Percentiles rank a stretch among this genome's conserved stretches.
Evolutionary conservation across 2,888 invertebrate species (phyloP).

Genomic region (Trachelus tabidus): DNA sequence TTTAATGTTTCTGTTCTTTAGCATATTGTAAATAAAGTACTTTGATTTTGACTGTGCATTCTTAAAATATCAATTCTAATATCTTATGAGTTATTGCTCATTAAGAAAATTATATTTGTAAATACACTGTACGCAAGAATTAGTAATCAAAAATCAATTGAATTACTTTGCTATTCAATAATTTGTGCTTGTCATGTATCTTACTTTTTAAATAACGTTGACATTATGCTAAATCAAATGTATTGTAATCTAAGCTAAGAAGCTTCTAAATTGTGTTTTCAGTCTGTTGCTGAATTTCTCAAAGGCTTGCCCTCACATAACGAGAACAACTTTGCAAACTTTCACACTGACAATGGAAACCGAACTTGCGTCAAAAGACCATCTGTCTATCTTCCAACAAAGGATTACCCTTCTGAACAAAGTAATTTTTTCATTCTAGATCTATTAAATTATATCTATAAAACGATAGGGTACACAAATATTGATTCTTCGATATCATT

Average conservation of each 20-base stretch:
- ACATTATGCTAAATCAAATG: background rate
- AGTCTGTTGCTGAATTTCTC: slow-evolving; percentile 90
- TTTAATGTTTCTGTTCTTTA: no score
- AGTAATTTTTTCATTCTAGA: slow-evolving; percentile 69
- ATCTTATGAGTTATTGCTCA: background rate
- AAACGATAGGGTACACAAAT: background rate
- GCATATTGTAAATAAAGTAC: background rate
- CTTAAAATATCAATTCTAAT: background rate
- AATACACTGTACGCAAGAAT: no score
- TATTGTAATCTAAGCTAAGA: background rate
- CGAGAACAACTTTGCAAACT: slow-evolving; percentile 90
- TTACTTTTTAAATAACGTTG: background rate
- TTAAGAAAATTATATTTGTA: no score
- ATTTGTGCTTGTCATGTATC: background rate
- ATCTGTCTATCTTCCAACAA: slow-evolving; percentile 91
- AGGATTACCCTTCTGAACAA: slow-evolving; percentile 93
- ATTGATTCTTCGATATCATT: slow-evolving; percentile 9
- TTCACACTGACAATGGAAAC: slow-evolving; percentile 87
- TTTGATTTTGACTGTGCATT: background rate
- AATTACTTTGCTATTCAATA: no score
- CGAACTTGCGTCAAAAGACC: slow-evolving; percentile 87
- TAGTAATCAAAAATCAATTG: no score
- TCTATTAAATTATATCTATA: slow-evolving; percentile 10
- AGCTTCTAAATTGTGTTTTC: slow-evolving; percentile 54
- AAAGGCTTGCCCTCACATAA: slow-evolving; percentile 92